Evolutionary conservation across 2,888 invertebrate species (phyloP), one percentile per base, ranked within the genome.

Genomic region (Synergus gifuensis): DNA sequence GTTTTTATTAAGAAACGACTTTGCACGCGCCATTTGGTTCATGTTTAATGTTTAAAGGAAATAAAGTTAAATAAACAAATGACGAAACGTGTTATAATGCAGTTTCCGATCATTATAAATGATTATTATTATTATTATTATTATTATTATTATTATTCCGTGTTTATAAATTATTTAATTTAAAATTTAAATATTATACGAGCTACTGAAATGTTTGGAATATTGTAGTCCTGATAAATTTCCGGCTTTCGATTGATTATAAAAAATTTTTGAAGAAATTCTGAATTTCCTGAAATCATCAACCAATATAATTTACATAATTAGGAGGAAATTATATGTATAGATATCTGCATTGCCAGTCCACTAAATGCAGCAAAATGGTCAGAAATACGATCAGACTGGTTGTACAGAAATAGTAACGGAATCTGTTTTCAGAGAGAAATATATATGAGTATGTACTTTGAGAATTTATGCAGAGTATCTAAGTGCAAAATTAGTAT

Each of bases 361-460:
- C 62, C 28, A 28, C 28, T 62, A 54, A 73, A 66, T 40, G 36
- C 40, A 54, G 36, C 49, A 73, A 49, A 58, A 58, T 28, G 73
- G n/a, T 40, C 54, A 73, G 54, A 36, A 73, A 49, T 54, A 73
- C 49, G n/a, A 54, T 16, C 36, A 73, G 54, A 73, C 49, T 54
- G 22, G 64, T 73, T 73, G 49, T 54, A 73, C 73, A 73, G 73
- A 73, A 73, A 73, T 73, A 73, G 73, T 73, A 36, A 73, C 28
- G 54, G 73, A 73, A 49, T 73, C 54, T 73, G 73, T 73, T 73
- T 73, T 73, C 54, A 46, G 14, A 73, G 54, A 54, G 54, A 69
- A 69, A 49, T 73, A 54, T 73, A 28, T 73, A 28, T 36, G 49
- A 54, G 28, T 28, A 28, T 28, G n/a, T 18, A 73, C 22, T 54